Conservation (phyloP, 1,140 invertebrate genomes). For the Bombus cullumanus region DNA sequence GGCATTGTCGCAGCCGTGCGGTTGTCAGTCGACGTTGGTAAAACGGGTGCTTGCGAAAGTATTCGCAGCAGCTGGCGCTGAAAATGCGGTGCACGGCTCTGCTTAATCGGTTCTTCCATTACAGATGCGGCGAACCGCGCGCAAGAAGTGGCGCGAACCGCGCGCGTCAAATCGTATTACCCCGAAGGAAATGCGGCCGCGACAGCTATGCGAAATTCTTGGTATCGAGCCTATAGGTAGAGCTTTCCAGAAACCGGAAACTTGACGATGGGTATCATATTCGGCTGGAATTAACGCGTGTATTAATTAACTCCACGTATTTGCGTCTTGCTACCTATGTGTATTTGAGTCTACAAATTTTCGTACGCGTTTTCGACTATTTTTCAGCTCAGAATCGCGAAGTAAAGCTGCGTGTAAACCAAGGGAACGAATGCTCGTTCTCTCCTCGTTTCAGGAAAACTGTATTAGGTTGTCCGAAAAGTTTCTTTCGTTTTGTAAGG, state of each 20-base stretch:
- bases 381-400: no score
- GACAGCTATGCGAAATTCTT: slow-evolving; percentile 32
- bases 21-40: neutral
- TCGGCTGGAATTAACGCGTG: no score
- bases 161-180: slow-evolving; percentile 54
- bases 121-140: slow-evolving; percentile 41
- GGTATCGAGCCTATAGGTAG: slow-evolving; percentile 22
- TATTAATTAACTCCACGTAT: no score
- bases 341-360: no score
- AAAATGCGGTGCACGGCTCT: slow-evolving; percentile 10
- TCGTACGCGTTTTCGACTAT: no score
- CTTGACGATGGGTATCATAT: no score
- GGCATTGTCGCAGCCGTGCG: neutral
- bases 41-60: neutral
- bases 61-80: slow-evolving; percentile 2
- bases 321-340: no score
- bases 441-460: accelerated
- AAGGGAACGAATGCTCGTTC: no score
- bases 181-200: slow-evolving; percentile 22
- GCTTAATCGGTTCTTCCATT: slow-evolving; percentile 64
- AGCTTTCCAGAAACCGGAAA: neutral
- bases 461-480: no score
- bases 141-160: slow-evolving; percentile 1
- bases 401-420: no score
- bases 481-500: no score